Conservation (phyloP, 2,113 vertebrate genomes). For the Penelope pileata region DNA sequence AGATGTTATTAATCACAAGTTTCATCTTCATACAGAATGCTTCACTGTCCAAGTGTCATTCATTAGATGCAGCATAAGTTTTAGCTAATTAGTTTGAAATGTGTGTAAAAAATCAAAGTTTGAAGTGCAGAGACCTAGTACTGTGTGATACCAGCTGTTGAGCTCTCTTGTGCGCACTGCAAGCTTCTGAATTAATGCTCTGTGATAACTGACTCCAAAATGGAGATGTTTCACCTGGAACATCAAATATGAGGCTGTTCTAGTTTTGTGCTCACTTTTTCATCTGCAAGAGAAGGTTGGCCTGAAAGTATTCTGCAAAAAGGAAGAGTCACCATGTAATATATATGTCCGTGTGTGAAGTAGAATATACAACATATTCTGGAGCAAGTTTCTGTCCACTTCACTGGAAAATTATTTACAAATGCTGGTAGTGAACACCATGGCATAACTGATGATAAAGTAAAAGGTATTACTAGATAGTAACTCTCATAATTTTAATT, state of each 20-base stretch:
- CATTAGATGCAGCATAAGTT: not conserved
- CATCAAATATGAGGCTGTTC: not conserved
- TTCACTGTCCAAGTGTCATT: not conserved
- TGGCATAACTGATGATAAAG: not conserved
- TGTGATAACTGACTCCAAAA: not conserved
- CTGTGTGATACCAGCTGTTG: not conserved
- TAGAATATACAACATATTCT: not conserved
- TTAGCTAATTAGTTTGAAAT: not conserved
- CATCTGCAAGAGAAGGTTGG: not conserved
- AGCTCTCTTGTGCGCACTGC: not conserved
- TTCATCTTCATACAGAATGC: not conserved
- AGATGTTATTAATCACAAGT: not conserved
- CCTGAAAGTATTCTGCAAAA: not conserved
- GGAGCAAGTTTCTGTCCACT: not conserved
- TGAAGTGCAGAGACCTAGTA: not conserved
- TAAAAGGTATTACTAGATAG: not conserved
- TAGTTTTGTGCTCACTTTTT: not conserved
- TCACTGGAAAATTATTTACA: not conserved
- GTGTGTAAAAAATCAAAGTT: not conserved
- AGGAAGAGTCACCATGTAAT: not conserved
- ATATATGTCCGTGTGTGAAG: not conserved
- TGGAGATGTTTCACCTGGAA: not conserved
- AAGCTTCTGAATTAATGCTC: not conserved
- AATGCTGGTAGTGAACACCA: fast-evolving
- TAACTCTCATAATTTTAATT: not conserved